Conservation (phyloP, 2,888 invertebrate species). For the Stegana nigrithorax region DNA sequence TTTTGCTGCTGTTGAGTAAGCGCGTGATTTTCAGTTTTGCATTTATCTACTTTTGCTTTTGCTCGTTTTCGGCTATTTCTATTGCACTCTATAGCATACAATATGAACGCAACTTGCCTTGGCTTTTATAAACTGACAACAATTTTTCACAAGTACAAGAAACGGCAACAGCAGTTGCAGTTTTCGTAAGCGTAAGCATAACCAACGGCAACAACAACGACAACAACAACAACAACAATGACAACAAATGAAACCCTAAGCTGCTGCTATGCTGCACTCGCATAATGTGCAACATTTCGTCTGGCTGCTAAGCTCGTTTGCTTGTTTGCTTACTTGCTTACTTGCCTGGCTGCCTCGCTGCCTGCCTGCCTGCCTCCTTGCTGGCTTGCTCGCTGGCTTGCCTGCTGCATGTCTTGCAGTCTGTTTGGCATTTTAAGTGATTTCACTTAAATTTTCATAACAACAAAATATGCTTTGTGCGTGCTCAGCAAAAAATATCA, state of each 20-base stretch:
- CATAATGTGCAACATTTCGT: too few relatives aligned
- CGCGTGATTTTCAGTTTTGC: neutral
- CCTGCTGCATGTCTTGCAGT: slow-evolving; percentile 35
- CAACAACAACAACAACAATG: slow-evolving; percentile 15
- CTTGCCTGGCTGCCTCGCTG: neutral
- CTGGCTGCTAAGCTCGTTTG: neutral
- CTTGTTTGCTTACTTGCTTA: too few relatives aligned
- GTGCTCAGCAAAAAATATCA: slow-evolving; percentile 40
- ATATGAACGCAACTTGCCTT: neutral
- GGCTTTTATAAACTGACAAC: slow-evolving; percentile 54
- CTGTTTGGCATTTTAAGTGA: slow-evolving; percentile 61
- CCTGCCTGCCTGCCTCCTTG: slow-evolving; percentile 26
- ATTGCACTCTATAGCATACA: neutral
- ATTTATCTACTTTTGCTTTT: neutral
- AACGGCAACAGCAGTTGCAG: neutral
- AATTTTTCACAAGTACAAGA: slow-evolving; percentile 40
- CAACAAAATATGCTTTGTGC: slow-evolving; percentile 56
- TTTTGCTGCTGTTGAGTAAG: slow-evolving; percentile 36
- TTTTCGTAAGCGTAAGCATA: too few relatives aligned
- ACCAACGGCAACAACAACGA: slow-evolving; percentile 22
- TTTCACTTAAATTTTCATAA: slow-evolving; percentile 64
- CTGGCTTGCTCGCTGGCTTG: slow-evolving; percentile 13
- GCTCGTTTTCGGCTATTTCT: neutral
- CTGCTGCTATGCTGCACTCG: slow-evolving; percentile 25
- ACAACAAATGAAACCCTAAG: slow-evolving; percentile 29